Evolutionary conservation across 2,113 vertebrate species (phyloP).

Genomic region (Sapayoa aenigma): DNA sequence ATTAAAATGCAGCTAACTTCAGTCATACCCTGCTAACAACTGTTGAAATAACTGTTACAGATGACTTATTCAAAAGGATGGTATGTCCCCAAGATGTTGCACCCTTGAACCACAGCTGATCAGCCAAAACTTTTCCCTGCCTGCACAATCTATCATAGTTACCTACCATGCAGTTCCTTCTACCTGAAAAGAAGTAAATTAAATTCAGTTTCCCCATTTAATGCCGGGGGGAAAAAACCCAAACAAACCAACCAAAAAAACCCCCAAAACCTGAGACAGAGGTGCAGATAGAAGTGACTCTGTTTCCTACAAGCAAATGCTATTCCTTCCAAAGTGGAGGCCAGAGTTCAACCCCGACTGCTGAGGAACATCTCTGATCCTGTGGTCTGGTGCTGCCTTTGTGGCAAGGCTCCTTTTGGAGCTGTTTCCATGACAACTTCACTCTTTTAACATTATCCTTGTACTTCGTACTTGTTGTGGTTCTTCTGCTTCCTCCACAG

Average conservation of each 20-base stretch:
- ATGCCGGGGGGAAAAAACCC: neutral
- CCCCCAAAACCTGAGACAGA: neutral
- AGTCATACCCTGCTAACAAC: neutral
- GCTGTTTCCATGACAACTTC: slow-evolving; percentile 49
- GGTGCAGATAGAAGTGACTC: neutral
- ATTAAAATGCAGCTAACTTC: neutral
- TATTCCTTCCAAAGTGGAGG: neutral
- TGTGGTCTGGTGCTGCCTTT: neutral
- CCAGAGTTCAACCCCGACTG: neutral
- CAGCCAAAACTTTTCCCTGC: neutral
- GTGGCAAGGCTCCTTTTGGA: slow-evolving; percentile 10
- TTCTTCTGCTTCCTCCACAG: slow-evolving; percentile 24
- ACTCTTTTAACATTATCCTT: slow-evolving; percentile 16
- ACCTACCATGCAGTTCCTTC: neutral
- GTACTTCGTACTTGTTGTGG: neutral
- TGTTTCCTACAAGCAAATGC: neutral
- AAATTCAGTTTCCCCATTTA: neutral
- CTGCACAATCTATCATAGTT: neutral
- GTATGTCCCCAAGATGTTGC: neutral
- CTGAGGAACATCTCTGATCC: neutral
- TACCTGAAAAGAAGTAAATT: neutral
- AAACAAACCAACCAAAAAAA: no score
- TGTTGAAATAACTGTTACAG: neutral
- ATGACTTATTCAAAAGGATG: neutral
- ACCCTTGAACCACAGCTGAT: neutral